Evolutionary conservation across 2,888 invertebrate genomes (phyloP), one percentile per base, ranked within the genome.

Genomic region (Shargacucullia verbasci): DNA sequence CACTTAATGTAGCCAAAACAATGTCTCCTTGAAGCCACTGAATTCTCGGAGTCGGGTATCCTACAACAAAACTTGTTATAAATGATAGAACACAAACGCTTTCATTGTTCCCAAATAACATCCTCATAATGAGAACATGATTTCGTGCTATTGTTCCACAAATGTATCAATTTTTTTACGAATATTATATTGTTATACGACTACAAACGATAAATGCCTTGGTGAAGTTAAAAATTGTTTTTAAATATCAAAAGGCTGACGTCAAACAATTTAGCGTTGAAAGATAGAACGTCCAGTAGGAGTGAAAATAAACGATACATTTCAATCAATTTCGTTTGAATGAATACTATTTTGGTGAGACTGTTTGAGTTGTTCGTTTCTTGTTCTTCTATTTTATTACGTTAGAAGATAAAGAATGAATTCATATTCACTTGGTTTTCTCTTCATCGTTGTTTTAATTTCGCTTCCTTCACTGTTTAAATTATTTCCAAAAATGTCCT

Each of bases 21-120:
- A 75, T 79, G 41, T 93, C 93, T 4, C 89, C 92, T 75, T 90
- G 90, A 45, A 89, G 84, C 94, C 94, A 94, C 55, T 92, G 91
- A 4, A 94, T 79, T 72, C 85, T 86, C 11, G 94, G 94, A 8
- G 85, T 86, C 7, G 94, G 94, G 47, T 86, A 88, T 39, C 94
- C 94, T 94, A 37, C n/a, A 75, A 77, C 33, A 59, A 73, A 41
- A 53, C 27, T 31, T 5, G 55, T 14, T 4, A 25, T 49, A 34
- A 38, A 38, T 4, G 13, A 14, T 11, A 31, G 39, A 61, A 54
- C 34, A 64, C 46, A 62, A 45, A 15, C 37, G 12, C 20, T 33
- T 41, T 31, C 15, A 46, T 38, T 49, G 69, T 53, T 61, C n/a
- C 12, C 15, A 47, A 70, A 70, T 43, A 46, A 39, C 33, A 50